Evolutionary conservation across 2,113 vertebrate species (phyloP), one percentile per base, ranked within the genome.

Genomic region (Silurus asotus): DNA sequence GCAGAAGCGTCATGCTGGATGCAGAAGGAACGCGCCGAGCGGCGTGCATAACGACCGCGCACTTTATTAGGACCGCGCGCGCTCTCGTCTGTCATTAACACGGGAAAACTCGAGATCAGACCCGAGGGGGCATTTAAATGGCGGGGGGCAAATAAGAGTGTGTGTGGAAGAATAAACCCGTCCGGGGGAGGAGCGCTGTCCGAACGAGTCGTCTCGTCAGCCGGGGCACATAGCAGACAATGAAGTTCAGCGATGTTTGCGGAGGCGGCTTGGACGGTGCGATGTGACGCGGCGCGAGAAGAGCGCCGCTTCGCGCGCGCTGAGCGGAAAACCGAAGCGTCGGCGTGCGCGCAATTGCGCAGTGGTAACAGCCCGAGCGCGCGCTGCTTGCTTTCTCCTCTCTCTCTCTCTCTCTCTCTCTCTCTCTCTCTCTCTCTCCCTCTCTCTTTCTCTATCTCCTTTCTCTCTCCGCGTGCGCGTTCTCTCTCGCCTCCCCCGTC

Each of bases 311-410:
- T 93, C 89, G 76, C 61, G 83, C 56, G 91, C 82, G 59, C 82
- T 58, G 65, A 72, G 17, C 15, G 28, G 65, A 83, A 84, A 84
- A 81, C 56, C 88, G 77, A 82, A 88, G 90, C 92, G 91, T 64
- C 77, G 88, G 79, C 83, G 87, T 91, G 93, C 87, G 85, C 75
- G 77, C 75, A 86, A 82, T 65, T 85, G 90, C 88, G 91, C 81
- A 87, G 80, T 76, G 86, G 77, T 85, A 83, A 84, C 89, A 87
- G 59, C 72, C 76, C 84, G 84, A 77, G 88, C 89, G 89, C 85
- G 89, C 90, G 88, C 88, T 91, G 90, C 92, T 93, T 90, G 89
- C 90, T 88, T 91, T 87, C 90, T 89, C 87, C 90, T 86, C 90
- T 90, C 88, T 90, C 90, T 91, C 93, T 92, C 58, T 77, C 82